Conservation (phyloP, 2,797 vertebrate genomes). For the Lagodon rhomboides region DNA sequence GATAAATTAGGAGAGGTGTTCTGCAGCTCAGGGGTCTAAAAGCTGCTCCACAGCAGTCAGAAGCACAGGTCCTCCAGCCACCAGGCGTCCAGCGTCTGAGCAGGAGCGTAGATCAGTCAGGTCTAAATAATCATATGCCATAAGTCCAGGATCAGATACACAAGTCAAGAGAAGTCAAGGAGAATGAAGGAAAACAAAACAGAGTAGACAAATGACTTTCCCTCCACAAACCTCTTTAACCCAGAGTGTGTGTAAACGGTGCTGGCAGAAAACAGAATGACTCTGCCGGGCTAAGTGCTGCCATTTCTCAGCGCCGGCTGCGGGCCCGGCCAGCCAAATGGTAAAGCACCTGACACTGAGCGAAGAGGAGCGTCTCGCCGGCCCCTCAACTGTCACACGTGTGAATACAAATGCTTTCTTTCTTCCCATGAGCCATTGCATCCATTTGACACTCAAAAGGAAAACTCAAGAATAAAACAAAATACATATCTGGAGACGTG, state of each 20-base stretch:
- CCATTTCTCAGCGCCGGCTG: slow-evolving; percentile 57
- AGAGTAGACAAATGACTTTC: slow-evolving; percentile 48
- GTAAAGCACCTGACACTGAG: slow-evolving; percentile 67
- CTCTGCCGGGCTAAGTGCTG: slow-evolving; percentile 66
- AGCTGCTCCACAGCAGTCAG: slow-evolving; percentile 5
- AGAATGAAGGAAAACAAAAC: slow-evolving; percentile 50
- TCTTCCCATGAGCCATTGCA: slow-evolving; percentile 40
- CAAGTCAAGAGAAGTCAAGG: slow-evolving; percentile 33
- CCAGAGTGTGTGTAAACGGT: slow-evolving; percentile 54
- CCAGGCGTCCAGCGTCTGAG: background rate
- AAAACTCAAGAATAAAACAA: slow-evolving; percentile 50
- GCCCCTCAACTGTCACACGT: slow-evolving; percentile 56
- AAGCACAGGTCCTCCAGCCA: background rate
- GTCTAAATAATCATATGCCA: slow-evolving; percentile 34
- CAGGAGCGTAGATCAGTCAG: background rate
- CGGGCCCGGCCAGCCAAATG: slow-evolving; percentile 11
- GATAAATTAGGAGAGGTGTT: slow-evolving; percentile 39
- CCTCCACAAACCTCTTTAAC: slow-evolving; percentile 55
- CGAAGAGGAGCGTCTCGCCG: slow-evolving; percentile 47
- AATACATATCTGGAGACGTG: slow-evolving; percentile 41
- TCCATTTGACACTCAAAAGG: slow-evolving; percentile 67
- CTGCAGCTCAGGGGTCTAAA: background rate
- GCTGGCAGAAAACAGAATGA: slow-evolving; percentile 67
- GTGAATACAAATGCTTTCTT: slow-evolving; percentile 64
- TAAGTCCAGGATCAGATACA: slow-evolving; percentile 19